These are phyloP conservation scores for Brachionichthys hirsutus DNA, from an alignment of 2,113 vertebrate species.

Conservation along the genomic window DNA sequence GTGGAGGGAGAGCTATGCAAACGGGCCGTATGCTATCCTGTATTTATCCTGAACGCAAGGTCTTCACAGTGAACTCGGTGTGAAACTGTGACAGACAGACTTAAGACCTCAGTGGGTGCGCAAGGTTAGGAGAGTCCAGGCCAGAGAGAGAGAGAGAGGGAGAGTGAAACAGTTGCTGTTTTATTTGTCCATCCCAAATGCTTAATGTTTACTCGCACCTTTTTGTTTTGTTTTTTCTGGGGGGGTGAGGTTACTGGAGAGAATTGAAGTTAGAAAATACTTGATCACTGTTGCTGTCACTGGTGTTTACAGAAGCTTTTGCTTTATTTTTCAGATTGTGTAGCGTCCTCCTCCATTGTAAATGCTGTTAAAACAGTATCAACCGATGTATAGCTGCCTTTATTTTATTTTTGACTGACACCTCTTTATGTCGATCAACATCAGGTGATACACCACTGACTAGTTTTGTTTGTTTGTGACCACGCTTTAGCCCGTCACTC, in stretches of 20 bases:
- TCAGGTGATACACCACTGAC: conserved; percentile 26
- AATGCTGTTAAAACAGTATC: conserved; percentile 43
- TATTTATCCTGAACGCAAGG: conserved; percentile 15
- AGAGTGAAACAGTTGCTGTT: conserved; percentile 2
- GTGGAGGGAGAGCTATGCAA: conserved; percentile 68
- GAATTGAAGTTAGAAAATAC: conserved; percentile 46
- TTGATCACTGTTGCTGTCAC: conserved; percentile 59
- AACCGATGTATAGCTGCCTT: conserved; percentile 49
- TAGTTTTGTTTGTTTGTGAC: conserved; percentile 22
- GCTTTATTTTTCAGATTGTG: conserved; percentile 49
- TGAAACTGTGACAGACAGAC: conserved; percentile 31
- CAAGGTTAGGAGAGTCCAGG: conserved; percentile 27
- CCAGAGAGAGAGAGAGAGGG: conserved; percentile 21
- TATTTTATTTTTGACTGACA: conserved; percentile 31
- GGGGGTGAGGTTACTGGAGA: conserved; percentile 23
- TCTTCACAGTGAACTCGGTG: conserved; percentile 27
- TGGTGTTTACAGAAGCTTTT: conserved; percentile 68
- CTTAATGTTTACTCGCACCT: conserved; percentile 50
- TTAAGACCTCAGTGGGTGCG: conserved; percentile 37
- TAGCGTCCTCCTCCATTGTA: conserved; percentile 28
- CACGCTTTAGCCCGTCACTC: conserved; percentile 7
- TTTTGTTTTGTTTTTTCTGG: conserved; percentile 4
- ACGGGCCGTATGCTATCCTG: conserved; percentile 48
- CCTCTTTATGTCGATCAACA: conserved; percentile 14
- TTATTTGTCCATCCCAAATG: conserved; percentile 37